A percentile compares a stretch with the other conserved stretches of the same genome.
phyloP scores from a whole-genome alignment of 2,113 vertebrate genomes.

The Pterocles orientalis region DNA sequence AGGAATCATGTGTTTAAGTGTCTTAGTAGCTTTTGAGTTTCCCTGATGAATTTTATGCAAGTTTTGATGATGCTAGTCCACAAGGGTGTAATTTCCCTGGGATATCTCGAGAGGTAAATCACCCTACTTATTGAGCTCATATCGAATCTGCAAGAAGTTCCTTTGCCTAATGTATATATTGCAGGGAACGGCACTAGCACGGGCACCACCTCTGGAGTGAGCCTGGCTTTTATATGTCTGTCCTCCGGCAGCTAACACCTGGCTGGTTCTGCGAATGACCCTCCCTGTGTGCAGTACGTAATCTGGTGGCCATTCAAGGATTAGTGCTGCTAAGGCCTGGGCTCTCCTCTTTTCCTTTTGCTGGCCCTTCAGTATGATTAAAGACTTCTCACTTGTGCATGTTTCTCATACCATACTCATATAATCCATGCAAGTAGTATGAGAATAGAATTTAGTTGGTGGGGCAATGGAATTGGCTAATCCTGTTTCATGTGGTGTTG shows the following conservation, averaged over 20 bases:
- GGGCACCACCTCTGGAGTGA: accelerated
- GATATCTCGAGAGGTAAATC: neutral
- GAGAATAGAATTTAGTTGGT: neutral
- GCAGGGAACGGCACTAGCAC: neutral
- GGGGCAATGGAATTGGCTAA: neutral
- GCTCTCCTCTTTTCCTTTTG: neutral
- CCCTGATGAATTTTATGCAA: neutral
- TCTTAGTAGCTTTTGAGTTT: neutral
- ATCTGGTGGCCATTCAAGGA: neutral
- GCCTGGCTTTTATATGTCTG: accelerated
- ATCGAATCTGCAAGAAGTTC: neutral
- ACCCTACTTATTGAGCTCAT: neutral
- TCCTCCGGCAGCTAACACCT: accelerated
- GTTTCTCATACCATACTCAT: neutral
- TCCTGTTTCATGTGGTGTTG: neutral
- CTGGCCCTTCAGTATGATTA: neutral
- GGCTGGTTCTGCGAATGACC: accelerated
- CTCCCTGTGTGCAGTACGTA: accelerated
- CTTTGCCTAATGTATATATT: accelerated
- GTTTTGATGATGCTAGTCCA: neutral
- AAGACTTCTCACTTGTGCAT: neutral
- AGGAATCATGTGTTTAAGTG: neutral
- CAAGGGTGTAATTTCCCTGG: accelerated
- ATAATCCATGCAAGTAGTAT: neutral
- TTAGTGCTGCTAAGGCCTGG: neutral